phyloP scores from a whole-genome alignment of 1,140 invertebrate species.

The Plodia interpunctella region DNA sequence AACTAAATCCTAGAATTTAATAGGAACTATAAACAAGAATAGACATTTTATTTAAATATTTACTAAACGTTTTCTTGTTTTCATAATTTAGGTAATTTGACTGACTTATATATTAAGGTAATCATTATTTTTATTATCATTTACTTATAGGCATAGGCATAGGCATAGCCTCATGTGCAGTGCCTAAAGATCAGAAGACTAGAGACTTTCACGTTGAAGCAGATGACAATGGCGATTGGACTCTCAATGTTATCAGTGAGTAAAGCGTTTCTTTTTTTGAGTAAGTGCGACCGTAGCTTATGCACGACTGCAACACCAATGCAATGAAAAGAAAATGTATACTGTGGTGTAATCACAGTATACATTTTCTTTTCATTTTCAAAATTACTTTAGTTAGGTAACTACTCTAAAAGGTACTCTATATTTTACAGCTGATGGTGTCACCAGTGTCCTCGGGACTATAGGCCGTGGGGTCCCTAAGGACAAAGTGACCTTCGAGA shows the following conservation, averaged over 20 bases:
- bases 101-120: too few relatives aligned
- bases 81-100: too few relatives aligned
- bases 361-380: too few relatives aligned
- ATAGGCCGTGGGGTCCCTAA: constrained; percentile 43
- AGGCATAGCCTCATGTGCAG: background rate
- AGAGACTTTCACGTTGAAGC: background rate
- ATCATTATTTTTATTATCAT: background rate
- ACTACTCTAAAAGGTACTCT: background rate
- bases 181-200: background rate
- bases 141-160: background rate
- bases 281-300: too few relatives aligned
- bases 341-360: too few relatives aligned
- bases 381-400: too few relatives aligned
- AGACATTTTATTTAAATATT: too few relatives aligned
- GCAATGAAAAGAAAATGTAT: too few relatives aligned
- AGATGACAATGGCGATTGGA: background rate
- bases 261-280: background rate
- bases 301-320: too few relatives aligned
- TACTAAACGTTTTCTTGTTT: too few relatives aligned
- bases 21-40: too few relatives aligned
- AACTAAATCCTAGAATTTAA: too few relatives aligned
- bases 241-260: background rate
- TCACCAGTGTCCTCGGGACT: constrained; percentile 28
- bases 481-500: constrained; percentile 42
- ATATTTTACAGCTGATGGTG: constrained; percentile 17